Base-by-base conservation (phyloP, 2,797 vertebrate species). In the Platalea minor region DNA sequence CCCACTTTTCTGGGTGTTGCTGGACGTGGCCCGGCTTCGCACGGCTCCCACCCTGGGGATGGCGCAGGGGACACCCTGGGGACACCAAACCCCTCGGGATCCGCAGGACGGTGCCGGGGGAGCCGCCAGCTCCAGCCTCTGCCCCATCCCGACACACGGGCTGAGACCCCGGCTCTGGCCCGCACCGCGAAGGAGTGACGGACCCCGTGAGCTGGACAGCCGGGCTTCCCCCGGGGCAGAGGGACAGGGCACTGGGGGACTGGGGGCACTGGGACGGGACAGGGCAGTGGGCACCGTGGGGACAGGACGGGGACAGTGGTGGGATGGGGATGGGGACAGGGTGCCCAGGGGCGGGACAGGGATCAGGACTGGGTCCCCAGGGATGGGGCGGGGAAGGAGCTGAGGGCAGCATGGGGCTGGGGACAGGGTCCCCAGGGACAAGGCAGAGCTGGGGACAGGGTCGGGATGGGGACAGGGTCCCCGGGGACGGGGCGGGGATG, bases 161-260 rank as follows among this genome's bases (percentile, higher is more conserved):
- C 17, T 31, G 57, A 56, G 79, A 6, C 24, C 46, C 73, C 1
- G 17, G 50, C 35, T 31, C 33, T 5, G 4, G 19, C 10, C 26
- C 14, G 2, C n/a, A 3, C 7, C 56, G 5, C 23, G 2, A 2
- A 24, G 14, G 5, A 43, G 19, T 1, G 21, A 53, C 35, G n/a
- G 43, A 41, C 23, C 41, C 86, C 29, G 0, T 2, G 68, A 68
- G 45, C 4, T 0, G 0, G 41, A 35, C 35, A 11, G n/a, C 26
- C 56, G 26, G 17, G 5, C 41, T 73, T 37, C 15, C 20, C 31
- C 25, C 1, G 3, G 41, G 59, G 26, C 1, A 15, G 28, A 25
- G 80, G n/a, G 35, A 48, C 0, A 0, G 57, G 25, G 18, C 1
- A 5, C 21, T 50, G 54, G 19, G 78, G 39, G 11, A n/a, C 21